Percentiles rank a stretch among this genome's conserved stretches.
Conservation (phyloP, 2,888 invertebrate species). For the Drosophila flavopinicola region DNA sequence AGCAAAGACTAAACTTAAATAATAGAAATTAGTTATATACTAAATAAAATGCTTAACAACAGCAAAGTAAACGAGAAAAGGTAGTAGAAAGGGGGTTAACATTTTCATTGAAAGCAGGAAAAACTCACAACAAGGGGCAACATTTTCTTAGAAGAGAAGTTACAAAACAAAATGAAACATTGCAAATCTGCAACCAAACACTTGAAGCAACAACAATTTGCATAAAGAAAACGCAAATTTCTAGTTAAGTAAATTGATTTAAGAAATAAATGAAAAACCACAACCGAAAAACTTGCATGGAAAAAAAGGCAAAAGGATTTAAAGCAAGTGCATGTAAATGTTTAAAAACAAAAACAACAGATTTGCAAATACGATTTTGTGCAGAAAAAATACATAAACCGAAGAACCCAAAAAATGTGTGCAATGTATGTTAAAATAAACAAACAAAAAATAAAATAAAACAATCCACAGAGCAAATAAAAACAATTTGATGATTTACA, state of each 20-base stretch:
- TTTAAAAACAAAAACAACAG: slow-evolving; percentile 34
- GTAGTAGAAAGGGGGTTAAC: slow-evolving; percentile 11
- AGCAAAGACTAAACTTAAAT: slow-evolving; percentile 76
- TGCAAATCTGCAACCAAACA: slow-evolving; percentile 21
- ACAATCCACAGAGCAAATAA: slow-evolving; percentile 39
- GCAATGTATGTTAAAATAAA: slow-evolving; percentile 62
- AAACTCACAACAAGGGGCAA: slow-evolving; percentile 26
- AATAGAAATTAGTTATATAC: slow-evolving; percentile 71
- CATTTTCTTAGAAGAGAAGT: slow-evolving; percentile 6
- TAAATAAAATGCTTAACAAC: slow-evolving; percentile 51
- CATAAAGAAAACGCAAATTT: slow-evolving; percentile 15
- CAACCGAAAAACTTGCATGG: slow-evolving; percentile 17
- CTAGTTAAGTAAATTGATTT: slow-evolving; percentile 39
- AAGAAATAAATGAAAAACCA: slow-evolving; percentile 8
- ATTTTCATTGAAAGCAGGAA: slow-evolving; percentile 19
- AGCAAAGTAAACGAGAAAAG: slow-evolving; percentile 26
- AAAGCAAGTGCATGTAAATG: slow-evolving; percentile 27
- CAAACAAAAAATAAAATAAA: slow-evolving; percentile 29
- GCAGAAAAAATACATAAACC: slow-evolving; percentile 28
- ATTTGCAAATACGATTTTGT: slow-evolving; percentile 41
- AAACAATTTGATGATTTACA: slow-evolving; percentile 31
- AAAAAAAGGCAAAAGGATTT: slow-evolving; percentile 18
- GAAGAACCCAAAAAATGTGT: slow-evolving; percentile 49
- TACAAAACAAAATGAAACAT: slow-evolving; percentile 7
- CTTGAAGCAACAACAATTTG: slow-evolving; percentile 29